Base-by-base conservation (phyloP, 2,888 invertebrate genomes). In the Apamea crenata region DNA sequence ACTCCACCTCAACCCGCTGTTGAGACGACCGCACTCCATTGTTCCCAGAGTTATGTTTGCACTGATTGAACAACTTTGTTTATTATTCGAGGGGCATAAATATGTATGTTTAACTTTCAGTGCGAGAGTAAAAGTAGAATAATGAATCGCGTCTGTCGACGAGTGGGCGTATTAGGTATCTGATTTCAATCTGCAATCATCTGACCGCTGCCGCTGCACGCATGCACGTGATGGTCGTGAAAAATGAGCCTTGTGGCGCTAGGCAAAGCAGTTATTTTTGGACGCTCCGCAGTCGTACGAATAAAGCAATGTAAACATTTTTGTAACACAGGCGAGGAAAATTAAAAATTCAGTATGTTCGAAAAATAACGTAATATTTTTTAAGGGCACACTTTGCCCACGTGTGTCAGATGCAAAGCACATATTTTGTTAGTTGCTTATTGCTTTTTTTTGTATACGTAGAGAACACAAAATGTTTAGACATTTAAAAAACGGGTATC, bases 1-100 rank as follows among this genome's bases (percentile, higher is more conserved):
- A 84, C 93, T 94, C 96, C 96, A 96, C 77, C 90, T 91, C 76
- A 95, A 86, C 61, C 94, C 95, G 84, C 85, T 94, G 85, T 90
- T 91, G 70, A 96, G 90, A 77, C 90, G 93, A 83, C 94, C 95
- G 84, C 93, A 94, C 92, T 96, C 96, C 96, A 97, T 96, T 93
- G 91, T 93, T 90, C 79, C 77, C 74, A 78, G 69, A 77, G 70
- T 81, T 82, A 85, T 88, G 80, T 86, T 90, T 88, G 85, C 82
- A 87, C 89, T 87, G 77, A 84, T 89, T 90, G 83, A 89, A 88
- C 91, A 85, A 91, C 80, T 88, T 88, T 91, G 90, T 92, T 92
- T 92, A 91, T 90, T 87, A 90, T 91, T 90, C 85, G 88, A 83
- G 84, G 76, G 59, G 83, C 70, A 89, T 90, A 83, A 87, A 87